Percentiles rank a stretch among this genome's conserved stretches.
Evolutionary conservation across 2,113 vertebrate genomes (phyloP).

Genomic region (Megaceryle maxima): DNA sequence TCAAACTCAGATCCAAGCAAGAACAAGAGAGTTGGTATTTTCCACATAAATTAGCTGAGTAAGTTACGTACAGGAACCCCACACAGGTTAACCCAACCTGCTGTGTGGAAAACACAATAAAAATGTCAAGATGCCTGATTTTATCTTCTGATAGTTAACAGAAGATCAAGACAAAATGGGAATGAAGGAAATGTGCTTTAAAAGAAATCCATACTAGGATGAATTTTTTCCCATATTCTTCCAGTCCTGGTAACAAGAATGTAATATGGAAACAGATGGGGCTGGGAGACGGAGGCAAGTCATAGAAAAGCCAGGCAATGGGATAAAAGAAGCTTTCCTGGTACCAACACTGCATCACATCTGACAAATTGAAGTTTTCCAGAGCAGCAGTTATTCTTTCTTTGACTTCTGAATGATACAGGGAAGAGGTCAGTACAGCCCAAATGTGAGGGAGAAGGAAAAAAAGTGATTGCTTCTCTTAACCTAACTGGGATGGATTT

Average conservation of each 20-base stretch:
- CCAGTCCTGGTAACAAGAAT: neutral
- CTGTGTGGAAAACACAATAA: neutral
- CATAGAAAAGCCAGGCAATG: neutral
- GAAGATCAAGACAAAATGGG: neutral
- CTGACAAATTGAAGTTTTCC: neutral
- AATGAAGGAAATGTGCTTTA: neutral
- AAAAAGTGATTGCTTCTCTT: neutral
- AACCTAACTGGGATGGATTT: neutral
- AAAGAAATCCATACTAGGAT: slow-evolving; percentile 14
- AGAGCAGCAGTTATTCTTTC: neutral
- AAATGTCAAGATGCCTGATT: slow-evolving; percentile 5
- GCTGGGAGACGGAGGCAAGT: neutral
- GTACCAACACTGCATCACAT: neutral
- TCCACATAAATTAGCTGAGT: neutral
- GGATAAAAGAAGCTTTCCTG: neutral
- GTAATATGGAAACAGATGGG: neutral
- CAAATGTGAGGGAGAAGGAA: neutral
- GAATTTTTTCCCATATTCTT: neutral
- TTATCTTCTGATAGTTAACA: neutral
- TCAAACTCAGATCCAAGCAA: neutral
- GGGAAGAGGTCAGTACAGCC: neutral
- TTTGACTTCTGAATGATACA: neutral
- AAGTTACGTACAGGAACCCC: neutral
- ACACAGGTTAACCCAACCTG: neutral
- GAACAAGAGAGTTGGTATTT: neutral